phyloP scores from a whole-genome alignment of 2,888 invertebrate genomes.

The Trachelus troglodyta region DNA sequence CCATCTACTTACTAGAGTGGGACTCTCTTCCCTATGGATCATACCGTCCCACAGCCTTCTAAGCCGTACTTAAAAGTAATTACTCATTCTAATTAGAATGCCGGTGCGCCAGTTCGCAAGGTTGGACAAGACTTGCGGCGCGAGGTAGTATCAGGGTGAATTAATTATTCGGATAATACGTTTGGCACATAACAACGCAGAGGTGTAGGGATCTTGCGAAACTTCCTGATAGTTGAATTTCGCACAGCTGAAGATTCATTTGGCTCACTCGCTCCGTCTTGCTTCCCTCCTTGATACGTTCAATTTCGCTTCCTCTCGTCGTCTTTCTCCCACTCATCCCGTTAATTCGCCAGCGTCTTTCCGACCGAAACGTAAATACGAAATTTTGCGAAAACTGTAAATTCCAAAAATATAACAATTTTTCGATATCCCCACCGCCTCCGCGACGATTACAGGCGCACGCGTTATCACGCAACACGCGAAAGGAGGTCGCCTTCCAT shows the following conservation, averaged over 20 bases:
- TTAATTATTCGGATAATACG: neutral
- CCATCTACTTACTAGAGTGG: neutral
- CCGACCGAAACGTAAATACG: no score
- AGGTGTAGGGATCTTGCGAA: neutral
- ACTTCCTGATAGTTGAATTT: neutral
- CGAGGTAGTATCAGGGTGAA: neutral
- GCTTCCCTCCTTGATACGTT: no score
- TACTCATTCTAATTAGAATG: neutral
- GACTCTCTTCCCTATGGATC: neutral
- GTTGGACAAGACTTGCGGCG: neutral
- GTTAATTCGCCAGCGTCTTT: no score
- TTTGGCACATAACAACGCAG: neutral
- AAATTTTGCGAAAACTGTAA: no score
- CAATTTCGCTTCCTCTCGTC: no score
- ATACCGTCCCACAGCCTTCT: neutral
- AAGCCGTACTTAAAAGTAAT: conserved; percentile 2
- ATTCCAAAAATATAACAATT: no score
- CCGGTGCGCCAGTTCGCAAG: neutral
- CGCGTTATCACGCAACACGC: no score
- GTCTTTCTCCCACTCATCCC: no score
- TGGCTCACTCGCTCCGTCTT: neutral
- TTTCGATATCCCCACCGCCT: no score
- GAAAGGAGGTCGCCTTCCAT: no score
- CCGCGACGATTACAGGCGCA: no score
- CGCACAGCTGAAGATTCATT: neutral